phyloP scores from a whole-genome alignment of 2,888 invertebrate species.

The Minunthozetes semirufus region DNA sequence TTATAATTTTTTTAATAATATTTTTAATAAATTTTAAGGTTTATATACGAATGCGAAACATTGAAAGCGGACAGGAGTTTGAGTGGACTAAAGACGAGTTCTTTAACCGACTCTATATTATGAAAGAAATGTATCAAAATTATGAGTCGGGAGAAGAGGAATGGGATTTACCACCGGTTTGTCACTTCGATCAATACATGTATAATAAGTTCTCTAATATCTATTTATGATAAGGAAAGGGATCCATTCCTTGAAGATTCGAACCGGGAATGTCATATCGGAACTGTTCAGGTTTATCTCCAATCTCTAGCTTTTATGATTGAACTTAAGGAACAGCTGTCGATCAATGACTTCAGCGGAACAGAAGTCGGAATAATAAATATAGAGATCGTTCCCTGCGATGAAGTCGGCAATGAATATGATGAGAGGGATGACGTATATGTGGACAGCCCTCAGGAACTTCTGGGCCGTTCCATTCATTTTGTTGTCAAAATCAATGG shows the following conservation, averaged over 20 bases:
- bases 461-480: slow-evolving; percentile 52
- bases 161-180: slow-evolving; percentile 51
- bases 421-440: slow-evolving; percentile 52
- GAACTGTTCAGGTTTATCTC: slow-evolving; percentile 53
- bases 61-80: slow-evolving; percentile 53
- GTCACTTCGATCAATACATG: slow-evolving; percentile 26
- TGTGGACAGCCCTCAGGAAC: slow-evolving; percentile 52
- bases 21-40: slow-evolving; percentile 45
- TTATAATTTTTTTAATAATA: too few relatives aligned
- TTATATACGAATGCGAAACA: slow-evolving; percentile 52
- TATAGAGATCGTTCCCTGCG: slow-evolving; percentile 53
- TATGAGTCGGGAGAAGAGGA: slow-evolving; percentile 52
- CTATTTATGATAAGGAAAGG: slow-evolving; percentile 29
- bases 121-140: slow-evolving; percentile 56
- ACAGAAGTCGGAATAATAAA: slow-evolving; percentile 48
- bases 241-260: slow-evolving; percentile 55
- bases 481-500: slow-evolving; percentile 53
- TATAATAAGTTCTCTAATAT: background rate
- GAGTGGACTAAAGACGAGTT: slow-evolving; percentile 54
- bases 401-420: slow-evolving; percentile 52
- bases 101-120: slow-evolving; percentile 53
- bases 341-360: slow-evolving; percentile 52
- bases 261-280: slow-evolving; percentile 52
- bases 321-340: slow-evolving; percentile 53
- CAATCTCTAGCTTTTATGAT: slow-evolving; percentile 53